Base-by-base conservation (phyloP, 1,140 invertebrate genomes). In the Plectrocnemia conspersa region DNA sequence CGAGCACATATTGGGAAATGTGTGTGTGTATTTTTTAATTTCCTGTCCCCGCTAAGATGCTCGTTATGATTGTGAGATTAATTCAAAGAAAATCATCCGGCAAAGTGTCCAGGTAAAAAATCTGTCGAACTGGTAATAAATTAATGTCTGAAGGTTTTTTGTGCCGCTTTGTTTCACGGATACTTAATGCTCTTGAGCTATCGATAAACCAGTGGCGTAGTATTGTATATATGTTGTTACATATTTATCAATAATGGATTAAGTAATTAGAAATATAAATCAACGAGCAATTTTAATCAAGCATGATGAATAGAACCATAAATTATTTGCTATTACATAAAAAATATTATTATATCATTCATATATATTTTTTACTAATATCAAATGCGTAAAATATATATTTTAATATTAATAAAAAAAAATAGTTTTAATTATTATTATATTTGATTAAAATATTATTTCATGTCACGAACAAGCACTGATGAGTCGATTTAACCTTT, bases 41-140 rank as follows among this genome's bases (percentile, higher is more conserved):
- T 45, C 42, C 42, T 45, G 42, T 45, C 42, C 42, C 42, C 10
- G 42, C 22, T 45, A 16, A 45, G 42, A 10, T 23, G 21, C 23
- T 45, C 35, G 35, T 19, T 45, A 22, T 25, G 42, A 45, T 45
- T 45, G 22, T 22, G 6, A 45, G 21, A 45, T 45, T 45, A 22
- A 45, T 45, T 45, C 42, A 23, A 22, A 23, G 42, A 45, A 45
- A 19, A 29, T 42, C 38, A 40, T 7, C 35, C 21, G 22, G 23
- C 35, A 25, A 52, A 22, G 42, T 38, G 47, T 49, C 13, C 54
- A 29, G 54, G 47, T 56, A 56, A 56, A 56, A 44, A 56, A 50
- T 56, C 54, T 52, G 56, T 58, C 56, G 56, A 58, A 47, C 23
- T 41, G 41, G 27, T 58, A 47, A 53, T 58, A 58, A 58, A 58